Conservation (phyloP, 2,888 invertebrate genomes). For the Lithophane ornitopus region DNA sequence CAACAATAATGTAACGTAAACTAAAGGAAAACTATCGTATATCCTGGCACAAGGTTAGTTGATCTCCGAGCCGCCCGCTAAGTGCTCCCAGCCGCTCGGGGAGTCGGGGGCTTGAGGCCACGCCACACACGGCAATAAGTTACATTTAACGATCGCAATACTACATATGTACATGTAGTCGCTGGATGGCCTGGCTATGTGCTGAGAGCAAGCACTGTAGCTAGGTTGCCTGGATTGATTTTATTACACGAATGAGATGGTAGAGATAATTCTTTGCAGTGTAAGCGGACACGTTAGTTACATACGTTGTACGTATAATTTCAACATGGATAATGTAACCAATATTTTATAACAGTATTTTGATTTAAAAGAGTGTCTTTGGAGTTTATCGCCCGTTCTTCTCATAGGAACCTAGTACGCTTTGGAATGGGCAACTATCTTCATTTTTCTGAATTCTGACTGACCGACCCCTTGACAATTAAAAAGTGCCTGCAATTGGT, state of each 20-base stretch:
- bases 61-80: conserved; percentile 58
- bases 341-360: no score
- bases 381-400: no score
- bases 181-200: conserved; percentile 44
- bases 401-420: no score
- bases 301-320: no score
- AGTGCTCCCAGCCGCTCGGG: conserved; percentile 53
- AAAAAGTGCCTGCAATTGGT: no score
- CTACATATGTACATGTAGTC: conserved; percentile 44
- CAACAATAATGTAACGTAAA: conserved; percentile 52
- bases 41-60: conserved; percentile 57
- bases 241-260: conserved; percentile 36
- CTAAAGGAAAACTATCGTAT: conserved; percentile 57
- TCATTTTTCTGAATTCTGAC: no score
- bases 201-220: conserved; percentile 37
- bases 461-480: no score
- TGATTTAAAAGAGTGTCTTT: no score
- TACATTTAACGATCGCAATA: conserved; percentile 61
- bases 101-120: conserved; percentile 47
- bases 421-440: no score
- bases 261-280: conserved; percentile 19
- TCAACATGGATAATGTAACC: no score
- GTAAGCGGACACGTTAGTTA: conserved; percentile 2
- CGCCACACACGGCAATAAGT: conserved; percentile 57
- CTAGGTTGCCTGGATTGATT: conserved; percentile 41